A percentile compares a stretch with the other conserved stretches of the same genome.
These are phyloP conservation scores for Cuculus canorus DNA, from an alignment of 2,797 vertebrate species.

Conservation along the genomic window DNA sequence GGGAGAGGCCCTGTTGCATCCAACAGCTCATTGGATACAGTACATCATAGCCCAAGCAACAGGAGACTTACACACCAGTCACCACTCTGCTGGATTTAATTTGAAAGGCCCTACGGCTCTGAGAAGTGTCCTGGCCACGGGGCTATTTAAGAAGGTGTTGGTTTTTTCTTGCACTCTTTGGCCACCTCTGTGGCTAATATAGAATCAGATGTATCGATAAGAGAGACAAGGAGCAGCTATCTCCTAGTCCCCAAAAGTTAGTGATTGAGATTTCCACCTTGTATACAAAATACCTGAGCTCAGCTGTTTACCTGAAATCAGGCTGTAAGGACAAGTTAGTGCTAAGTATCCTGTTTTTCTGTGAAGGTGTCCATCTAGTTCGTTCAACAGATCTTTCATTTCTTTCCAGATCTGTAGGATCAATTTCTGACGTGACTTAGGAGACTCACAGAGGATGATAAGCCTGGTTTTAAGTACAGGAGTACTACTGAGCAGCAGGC, in stretches of 20 bases:
- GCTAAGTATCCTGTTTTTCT: not conserved
- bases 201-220: not conserved
- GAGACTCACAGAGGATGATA: not conserved
- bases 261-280: not conserved
- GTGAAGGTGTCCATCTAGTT: not conserved
- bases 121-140: not conserved
- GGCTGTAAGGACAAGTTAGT: not conserved
- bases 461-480: not conserved
- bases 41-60: not conserved
- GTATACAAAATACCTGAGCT: not conserved
- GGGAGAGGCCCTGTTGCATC: not conserved
- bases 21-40: not conserved
- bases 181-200: not conserved
- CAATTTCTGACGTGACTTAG: not conserved
- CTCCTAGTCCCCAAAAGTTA: not conserved
- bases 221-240: not conserved
- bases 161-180: not conserved
- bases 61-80: not conserved
- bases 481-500: not conserved
- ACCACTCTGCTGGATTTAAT: not conserved
- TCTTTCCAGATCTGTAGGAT: not conserved
- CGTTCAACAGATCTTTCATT: not conserved
- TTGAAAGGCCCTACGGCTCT: not conserved
- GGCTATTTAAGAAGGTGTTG: not conserved
- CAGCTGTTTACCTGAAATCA: too few species aligned